These are phyloP conservation scores for Lasioglossum lativentre DNA, from an alignment of 2,888 invertebrate genomes.

Conservation along the genomic window DNA sequence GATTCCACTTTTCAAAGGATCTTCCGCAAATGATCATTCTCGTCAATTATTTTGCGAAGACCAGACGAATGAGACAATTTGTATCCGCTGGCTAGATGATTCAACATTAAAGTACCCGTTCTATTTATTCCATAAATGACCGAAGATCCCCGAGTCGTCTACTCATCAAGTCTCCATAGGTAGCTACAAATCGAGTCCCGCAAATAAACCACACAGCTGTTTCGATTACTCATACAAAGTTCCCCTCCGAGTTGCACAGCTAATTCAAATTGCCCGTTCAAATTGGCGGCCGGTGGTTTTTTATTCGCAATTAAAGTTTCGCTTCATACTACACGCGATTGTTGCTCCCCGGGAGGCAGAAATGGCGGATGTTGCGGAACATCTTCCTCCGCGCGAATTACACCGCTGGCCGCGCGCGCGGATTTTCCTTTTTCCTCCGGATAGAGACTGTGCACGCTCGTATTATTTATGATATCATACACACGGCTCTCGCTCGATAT, in stretches of 20 bases:
- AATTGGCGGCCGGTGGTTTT: not conserved
- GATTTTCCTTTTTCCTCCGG: not conserved
- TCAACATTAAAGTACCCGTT: not conserved
- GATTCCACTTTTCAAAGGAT: not conserved
- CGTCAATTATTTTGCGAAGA: not conserved
- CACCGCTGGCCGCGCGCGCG: not conserved
- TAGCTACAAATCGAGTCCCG: not conserved
- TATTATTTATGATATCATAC: constrained; percentile 32
- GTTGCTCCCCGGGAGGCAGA: not conserved
- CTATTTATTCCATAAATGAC: not conserved
- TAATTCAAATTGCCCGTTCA: not conserved
- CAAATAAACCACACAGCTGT: not conserved
- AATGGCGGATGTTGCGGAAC: constrained; percentile 3
- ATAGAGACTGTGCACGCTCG: not conserved
- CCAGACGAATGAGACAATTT: not conserved
- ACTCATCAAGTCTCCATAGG: not conserved
- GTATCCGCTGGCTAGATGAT: not conserved
- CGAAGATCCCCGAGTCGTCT: not conserved
- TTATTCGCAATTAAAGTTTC: not conserved
- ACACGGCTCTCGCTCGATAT: constrained; percentile 43
- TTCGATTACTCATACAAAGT: not conserved
- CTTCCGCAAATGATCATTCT: too few relatives aligned
- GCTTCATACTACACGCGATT: not conserved
- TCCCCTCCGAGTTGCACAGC: not conserved
- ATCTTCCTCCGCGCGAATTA: not conserved